These are phyloP conservation scores for Chydorus sphaericus DNA, from an alignment of 2,888 invertebrate genomes.

Conservation along the genomic window DNA sequence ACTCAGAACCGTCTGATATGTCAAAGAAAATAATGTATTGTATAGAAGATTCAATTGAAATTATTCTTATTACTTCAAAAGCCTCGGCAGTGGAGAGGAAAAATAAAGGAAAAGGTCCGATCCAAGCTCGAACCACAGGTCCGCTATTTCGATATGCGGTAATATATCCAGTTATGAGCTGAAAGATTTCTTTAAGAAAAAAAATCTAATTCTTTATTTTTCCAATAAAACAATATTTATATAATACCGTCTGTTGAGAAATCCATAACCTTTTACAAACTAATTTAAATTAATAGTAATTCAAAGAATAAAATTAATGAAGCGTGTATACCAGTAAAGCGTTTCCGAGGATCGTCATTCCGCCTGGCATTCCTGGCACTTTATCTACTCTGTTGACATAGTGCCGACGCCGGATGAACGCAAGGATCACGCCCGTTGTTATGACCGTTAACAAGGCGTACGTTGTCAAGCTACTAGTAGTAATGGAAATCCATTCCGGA, in stretches of 20 bases:
- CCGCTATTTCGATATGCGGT: neutral
- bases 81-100: slow-evolving; percentile 2
- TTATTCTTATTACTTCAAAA: neutral
- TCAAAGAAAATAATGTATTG: neutral
- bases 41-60: neutral
- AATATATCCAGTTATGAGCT: neutral
- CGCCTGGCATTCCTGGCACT: neutral
- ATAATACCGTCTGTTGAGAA: neutral
- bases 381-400: neutral
- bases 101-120: slow-evolving; percentile 1
- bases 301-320: no score
- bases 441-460: neutral
- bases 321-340: neutral
- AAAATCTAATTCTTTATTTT: neutral
- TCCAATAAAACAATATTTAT: neutral
- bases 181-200: neutral
- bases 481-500: neutral
- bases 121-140: slow-evolving; percentile 3
- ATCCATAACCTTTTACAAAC: no score
- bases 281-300: no score
- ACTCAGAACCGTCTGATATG: slow-evolving; percentile 23
- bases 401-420: neutral
- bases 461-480: neutral
- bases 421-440: neutral
- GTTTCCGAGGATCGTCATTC: neutral